phyloP scores from a whole-genome alignment of 2,797 vertebrate genomes.

The Aquila chrysaetos region DNA sequence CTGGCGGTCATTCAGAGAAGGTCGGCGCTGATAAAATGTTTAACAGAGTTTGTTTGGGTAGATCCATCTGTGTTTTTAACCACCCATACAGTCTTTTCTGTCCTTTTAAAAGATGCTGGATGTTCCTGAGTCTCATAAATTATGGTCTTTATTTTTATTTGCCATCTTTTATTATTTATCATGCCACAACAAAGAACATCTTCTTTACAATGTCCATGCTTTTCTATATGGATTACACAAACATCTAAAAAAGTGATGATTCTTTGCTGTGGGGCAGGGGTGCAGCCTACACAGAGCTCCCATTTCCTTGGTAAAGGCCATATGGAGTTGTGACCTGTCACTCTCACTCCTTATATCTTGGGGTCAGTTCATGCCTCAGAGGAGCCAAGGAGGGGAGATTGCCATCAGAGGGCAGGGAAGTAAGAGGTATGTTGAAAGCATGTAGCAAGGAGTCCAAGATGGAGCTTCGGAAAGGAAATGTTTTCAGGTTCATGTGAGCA shows the following conservation, averaged over 20 bases:
- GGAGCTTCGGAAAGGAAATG: not conserved
- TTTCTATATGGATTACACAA: not conserved
- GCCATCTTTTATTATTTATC: not conserved
- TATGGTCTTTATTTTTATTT: not conserved
- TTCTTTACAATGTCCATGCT: not conserved
- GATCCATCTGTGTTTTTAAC: constrained; percentile 59
- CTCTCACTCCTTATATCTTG: not conserved
- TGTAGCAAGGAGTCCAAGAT: not conserved
- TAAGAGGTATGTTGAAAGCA: not conserved
- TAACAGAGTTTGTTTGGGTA: constrained; percentile 62
- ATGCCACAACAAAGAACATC: not conserved
- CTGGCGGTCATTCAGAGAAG: constrained; percentile 51
- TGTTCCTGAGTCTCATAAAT: not conserved
- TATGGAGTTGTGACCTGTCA: not conserved
- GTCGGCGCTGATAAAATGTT: constrained; percentile 44
- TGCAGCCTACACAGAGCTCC: not conserved
- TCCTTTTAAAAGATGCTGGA: constrained; percentile 30
- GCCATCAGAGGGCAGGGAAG: not conserved
- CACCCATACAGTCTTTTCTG: constrained; percentile 26
- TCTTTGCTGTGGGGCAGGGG: not conserved
- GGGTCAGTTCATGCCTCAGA: not conserved
- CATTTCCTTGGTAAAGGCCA: not conserved
- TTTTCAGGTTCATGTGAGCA: not conserved
- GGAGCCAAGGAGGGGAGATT: not conserved
- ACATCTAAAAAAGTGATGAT: not conserved